These are phyloP conservation scores for Tragulus kanchil DNA, from an alignment of 2,113 vertebrate genomes.

Conservation along the genomic window DNA sequence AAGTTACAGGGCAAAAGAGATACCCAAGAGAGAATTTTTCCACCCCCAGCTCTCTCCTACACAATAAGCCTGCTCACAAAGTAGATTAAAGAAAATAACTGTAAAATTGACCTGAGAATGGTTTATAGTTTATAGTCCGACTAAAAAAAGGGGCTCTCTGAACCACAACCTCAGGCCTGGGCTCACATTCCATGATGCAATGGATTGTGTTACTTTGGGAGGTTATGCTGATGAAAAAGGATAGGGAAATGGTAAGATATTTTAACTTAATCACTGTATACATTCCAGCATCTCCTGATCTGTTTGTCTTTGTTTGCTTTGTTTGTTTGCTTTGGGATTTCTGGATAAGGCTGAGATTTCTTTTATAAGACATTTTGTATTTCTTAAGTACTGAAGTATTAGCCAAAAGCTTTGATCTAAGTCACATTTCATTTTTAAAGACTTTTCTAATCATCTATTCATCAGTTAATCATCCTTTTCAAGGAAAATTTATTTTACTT, in stretches of 20 bases:
- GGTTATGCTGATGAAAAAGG: neutral
- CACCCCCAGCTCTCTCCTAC: neutral
- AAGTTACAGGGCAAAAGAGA: neutral
- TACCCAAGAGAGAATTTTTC: neutral
- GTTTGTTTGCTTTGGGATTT: neutral
- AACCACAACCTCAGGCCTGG: neutral
- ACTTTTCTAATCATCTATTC: slow-evolving; percentile 63
- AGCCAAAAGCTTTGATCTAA: slow-evolving; percentile 50
- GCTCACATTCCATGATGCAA: slow-evolving; percentile 28
- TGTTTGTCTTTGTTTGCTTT: neutral
- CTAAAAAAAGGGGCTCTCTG: too few relatives aligned
- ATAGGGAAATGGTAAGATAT: neutral
- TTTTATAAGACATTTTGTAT: neutral
- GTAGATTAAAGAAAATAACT: slow-evolving; percentile 18
- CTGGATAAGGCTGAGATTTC: neutral
- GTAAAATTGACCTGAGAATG: neutral
- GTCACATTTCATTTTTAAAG: slow-evolving; percentile 49
- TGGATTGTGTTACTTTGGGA: neutral
- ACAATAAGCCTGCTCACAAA: neutral
- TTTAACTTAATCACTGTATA: neutral
- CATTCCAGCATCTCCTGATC: neutral
- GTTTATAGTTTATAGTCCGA: slow-evolving; percentile 8
- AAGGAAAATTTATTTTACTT: slow-evolving; percentile 66
- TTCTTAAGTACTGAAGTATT: slow-evolving; percentile 33
- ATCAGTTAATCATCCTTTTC: slow-evolving; percentile 67